Base-by-base conservation (phyloP, 2,797 vertebrate species). In the Trachops cirrhosus region DNA sequence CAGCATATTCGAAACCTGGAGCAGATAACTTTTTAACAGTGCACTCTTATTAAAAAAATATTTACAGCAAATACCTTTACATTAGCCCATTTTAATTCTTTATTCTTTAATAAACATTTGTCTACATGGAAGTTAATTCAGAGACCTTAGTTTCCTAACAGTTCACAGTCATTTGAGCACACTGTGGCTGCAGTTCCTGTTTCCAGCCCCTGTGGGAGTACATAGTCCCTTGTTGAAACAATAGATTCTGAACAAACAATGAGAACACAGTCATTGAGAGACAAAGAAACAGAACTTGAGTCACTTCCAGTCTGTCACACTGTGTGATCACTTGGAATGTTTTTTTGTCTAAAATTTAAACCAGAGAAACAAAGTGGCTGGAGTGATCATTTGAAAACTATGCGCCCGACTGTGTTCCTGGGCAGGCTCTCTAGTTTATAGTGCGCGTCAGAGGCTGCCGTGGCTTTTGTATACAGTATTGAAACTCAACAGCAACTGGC, bases 301-400 rank as follows among this genome's bases (percentile, higher is more conserved):
- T 41, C 62, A 64, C 46, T 80, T 86, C 37, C n/a, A 5, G 37
- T 86, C 68, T 93, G 26, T 80, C 24, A 86, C 32, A 14, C 77
- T 70, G 57, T 41, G 48, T 52, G 54, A 52, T 84, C 71, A 80
- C 80, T 84, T 70, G 46, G 50, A 79, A 79, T 82, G 75, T 73
- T 89, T 86, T 50, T 78, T 64, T 67, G 34, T 41, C 77, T 85
- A 92, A 86, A 59, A 18, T 84, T 54, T 78, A 50, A 88, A 96
- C 68, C 18, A 62, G 54, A 34, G 54, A 86, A 68, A 91, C 37
- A 57, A 54, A 88, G 39, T 37, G 15, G 37, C 29, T 29, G 6
- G 37, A 83, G 37, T 5, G 21, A 67, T 86, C 48, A 44, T 84
- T 86, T 86, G 54, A 94, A 94, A 97, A 93, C 39, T 41, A 34